Conservation (phyloP, 1,140 invertebrate genomes). For the Megalonaias nervosa region DNA sequence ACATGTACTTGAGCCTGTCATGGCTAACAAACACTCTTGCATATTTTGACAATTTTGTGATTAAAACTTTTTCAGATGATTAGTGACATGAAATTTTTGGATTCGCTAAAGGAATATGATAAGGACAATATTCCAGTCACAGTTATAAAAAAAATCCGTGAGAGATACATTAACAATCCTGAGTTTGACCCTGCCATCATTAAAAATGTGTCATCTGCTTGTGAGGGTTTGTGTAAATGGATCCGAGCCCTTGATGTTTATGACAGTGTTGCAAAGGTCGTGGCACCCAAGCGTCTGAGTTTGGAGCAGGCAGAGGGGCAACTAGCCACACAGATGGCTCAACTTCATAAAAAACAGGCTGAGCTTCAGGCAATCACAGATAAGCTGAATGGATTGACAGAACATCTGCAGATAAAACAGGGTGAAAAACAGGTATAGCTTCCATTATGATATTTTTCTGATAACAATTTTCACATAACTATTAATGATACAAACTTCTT, state of each 20-base stretch:
- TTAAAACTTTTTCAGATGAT: constrained; percentile 80
- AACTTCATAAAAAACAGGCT: constrained; percentile 64
- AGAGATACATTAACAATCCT: constrained; percentile 67
- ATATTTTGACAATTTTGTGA: no score
- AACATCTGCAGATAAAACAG: constrained; percentile 67
- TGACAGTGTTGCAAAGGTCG: constrained; percentile 70
- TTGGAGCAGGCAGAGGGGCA: constrained; percentile 62
- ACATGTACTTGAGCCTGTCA: no score
- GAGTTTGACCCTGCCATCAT: constrained; percentile 71
- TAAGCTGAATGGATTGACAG: constrained; percentile 65
- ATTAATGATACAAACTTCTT: neutral
- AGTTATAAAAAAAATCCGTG: constrained; percentile 68
- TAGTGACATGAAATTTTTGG: constrained; percentile 73
- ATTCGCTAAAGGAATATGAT: constrained; percentile 73
- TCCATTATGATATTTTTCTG: neutral
- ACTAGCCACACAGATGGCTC: constrained; percentile 64
- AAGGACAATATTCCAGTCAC: constrained; percentile 71
- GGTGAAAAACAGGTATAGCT: constrained; percentile 63
- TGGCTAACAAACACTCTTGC: no score
- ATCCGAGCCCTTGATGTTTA: constrained; percentile 69
- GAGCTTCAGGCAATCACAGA: constrained; percentile 68
- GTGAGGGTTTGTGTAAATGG: constrained; percentile 72
- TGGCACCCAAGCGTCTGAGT: constrained; percentile 68
- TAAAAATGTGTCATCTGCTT: constrained; percentile 70
- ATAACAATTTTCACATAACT: neutral